Evolutionary conservation across 2,888 invertebrate genomes (phyloP).

Genomic region (Gari tellinella): DNA sequence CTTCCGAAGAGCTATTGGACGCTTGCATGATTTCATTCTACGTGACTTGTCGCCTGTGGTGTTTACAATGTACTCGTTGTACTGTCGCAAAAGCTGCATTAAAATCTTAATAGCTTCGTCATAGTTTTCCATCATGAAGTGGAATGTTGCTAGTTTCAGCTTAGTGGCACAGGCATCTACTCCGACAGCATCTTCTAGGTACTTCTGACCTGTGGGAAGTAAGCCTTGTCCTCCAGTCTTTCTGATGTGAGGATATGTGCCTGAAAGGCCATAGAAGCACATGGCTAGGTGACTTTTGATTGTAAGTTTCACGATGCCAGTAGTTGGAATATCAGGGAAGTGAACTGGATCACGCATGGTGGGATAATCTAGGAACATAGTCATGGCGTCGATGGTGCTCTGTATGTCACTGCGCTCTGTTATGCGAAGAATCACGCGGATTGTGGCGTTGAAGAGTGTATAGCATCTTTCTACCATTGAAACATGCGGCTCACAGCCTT

Average conservation of each 20-base stretch:
- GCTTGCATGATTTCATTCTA: slow-evolving; percentile 50
- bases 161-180: slow-evolving; percentile 52
- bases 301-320: slow-evolving; percentile 43
- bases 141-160: slow-evolving; percentile 55
- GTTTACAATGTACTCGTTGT: slow-evolving; percentile 57
- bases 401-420: slow-evolving; percentile 53
- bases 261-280: slow-evolving; percentile 42
- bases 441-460: slow-evolving; percentile 50
- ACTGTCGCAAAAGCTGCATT: slow-evolving; percentile 54
- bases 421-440: slow-evolving; percentile 48
- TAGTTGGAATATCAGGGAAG: slow-evolving; percentile 51
- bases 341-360: slow-evolving; percentile 53
- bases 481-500: slow-evolving; percentile 44
- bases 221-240: slow-evolving; percentile 38
- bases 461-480: slow-evolving; percentile 54
- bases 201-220: slow-evolving; percentile 35
- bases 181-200: slow-evolving; percentile 44
- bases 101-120: slow-evolving; percentile 54
- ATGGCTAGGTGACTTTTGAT: slow-evolving; percentile 53
- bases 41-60: slow-evolving; percentile 56
- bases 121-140: slow-evolving; percentile 53
- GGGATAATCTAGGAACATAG: slow-evolving; percentile 53
- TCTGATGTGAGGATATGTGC: slow-evolving; percentile 50
- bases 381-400: slow-evolving; percentile 50
- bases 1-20: slow-evolving; percentile 35